Percentiles rank a stretch among this genome's conserved stretches.
phyloP scores from a whole-genome alignment of 2,888 invertebrate species.

The Volucella bombylans region DNA sequence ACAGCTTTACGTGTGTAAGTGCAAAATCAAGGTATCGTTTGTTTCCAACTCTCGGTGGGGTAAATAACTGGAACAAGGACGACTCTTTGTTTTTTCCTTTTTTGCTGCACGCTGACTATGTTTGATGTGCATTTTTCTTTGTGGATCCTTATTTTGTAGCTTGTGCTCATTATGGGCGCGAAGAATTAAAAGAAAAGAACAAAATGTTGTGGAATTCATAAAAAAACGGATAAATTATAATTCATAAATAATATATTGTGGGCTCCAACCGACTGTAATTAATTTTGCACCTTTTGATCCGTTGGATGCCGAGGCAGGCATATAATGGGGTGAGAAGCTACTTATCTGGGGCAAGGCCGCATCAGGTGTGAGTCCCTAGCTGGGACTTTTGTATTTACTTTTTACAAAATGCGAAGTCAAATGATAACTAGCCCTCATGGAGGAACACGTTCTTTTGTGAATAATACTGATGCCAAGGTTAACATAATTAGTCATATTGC shows the following conservation, averaged over 20 bases:
- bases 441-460: too few relatives aligned
- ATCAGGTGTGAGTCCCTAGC: background rate
- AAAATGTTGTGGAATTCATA: constrained; percentile 1
- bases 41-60: constrained; percentile 6
- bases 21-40: constrained; percentile 16
- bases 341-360: constrained; percentile 47
- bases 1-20: constrained; percentile 5
- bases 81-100: constrained; percentile 16
- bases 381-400: constrained; percentile 12
- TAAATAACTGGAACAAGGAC: constrained; percentile 69
- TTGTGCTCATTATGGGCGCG: constrained; percentile 32
- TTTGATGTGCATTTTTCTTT: constrained; percentile 62
- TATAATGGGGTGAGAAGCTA: constrained; percentile 20
- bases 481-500: too few relatives aligned
- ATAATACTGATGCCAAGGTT: too few relatives aligned
- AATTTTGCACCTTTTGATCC: constrained; percentile 50
- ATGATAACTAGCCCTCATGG: constrained; percentile 13
- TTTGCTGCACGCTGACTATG: constrained; percentile 34
- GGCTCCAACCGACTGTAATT: constrained; percentile 37
- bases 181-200: constrained; percentile 1
- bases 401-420: constrained; percentile 19
- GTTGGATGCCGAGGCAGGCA: background rate
- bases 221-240: constrained; percentile 18
- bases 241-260: constrained; percentile 53
- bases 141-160: constrained; percentile 38